Conservation (phyloP, 1,140 invertebrate species). For the Diploscapter pachys region DNA sequence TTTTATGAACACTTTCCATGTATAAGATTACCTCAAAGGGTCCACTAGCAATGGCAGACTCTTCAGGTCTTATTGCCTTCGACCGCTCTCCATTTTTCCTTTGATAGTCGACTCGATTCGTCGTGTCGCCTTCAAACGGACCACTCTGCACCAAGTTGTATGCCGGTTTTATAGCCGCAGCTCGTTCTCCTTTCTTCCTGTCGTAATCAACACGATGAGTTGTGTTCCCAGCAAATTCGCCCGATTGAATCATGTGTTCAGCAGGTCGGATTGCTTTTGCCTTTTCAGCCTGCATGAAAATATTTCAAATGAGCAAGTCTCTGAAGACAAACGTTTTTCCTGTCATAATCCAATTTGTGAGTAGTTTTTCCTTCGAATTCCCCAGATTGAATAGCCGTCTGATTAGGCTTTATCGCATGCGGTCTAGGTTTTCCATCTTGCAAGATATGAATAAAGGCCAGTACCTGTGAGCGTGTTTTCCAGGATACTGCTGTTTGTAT, state of each 20-base stretch:
- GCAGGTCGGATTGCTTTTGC: slow-evolving; percentile 6
- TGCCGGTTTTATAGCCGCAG: not conserved
- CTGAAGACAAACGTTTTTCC: slow-evolving; percentile 3
- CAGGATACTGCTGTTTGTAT: slow-evolving; percentile 21
- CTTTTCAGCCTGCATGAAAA: not conserved
- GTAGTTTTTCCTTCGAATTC: slow-evolving; percentile 18
- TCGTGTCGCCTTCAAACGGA: no score
- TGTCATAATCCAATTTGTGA: slow-evolving; percentile 12
- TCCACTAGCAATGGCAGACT: no score
- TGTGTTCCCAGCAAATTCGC: slow-evolving; percentile 18
- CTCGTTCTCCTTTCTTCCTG: slow-evolving; percentile 4
- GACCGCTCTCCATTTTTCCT: no score
- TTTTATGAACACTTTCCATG: not conserved
- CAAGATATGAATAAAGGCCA: not conserved
- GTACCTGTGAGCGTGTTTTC: slow-evolving; percentile 15
- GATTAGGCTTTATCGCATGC: no score
- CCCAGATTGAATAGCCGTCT: not conserved
- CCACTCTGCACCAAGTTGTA: no score
- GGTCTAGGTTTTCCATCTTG: no score
- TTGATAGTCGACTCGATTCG: no score
- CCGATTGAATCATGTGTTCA: slow-evolving; percentile 12
- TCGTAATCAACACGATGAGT: slow-evolving; percentile 25
- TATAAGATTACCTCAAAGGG: no score
- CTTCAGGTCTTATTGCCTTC: no score
- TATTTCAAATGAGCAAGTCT: not conserved